A percentile compares a stretch with the other conserved stretches of the same genome.
Evolutionary conservation across 2,888 invertebrate genomes (phyloP).

Genomic region (Perithous albicinctus): DNA sequence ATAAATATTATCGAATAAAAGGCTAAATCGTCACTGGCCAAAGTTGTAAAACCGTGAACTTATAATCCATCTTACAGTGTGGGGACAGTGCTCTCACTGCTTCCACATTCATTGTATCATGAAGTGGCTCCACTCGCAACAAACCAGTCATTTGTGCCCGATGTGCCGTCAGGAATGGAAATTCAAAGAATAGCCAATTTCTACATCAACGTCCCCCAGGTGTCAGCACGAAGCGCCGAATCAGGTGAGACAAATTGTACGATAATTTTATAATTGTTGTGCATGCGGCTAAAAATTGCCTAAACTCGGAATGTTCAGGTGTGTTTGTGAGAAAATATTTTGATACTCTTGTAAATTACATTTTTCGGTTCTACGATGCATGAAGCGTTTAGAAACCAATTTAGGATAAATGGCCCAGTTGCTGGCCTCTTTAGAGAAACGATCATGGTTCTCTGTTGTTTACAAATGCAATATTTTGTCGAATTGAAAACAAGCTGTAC

Average conservation of each 20-base stretch:
- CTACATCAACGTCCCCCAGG: constrained; percentile 75
- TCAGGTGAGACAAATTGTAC: constrained; percentile 72
- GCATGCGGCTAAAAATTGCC: too few species aligned
- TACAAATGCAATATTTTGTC: too few species aligned
- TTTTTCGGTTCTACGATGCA: too few species aligned
- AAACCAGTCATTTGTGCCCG: constrained; percentile 94
- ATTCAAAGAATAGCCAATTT: constrained; percentile 89
- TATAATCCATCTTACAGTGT: constrained; percentile 87
- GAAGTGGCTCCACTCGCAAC: constrained; percentile 99
- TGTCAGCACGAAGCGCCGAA: constrained; percentile 78
- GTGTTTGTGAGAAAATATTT: too few species aligned
- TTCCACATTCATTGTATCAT: constrained; percentile 99
- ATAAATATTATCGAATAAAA: neutral
- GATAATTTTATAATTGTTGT: too few species aligned
- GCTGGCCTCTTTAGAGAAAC: too few species aligned
- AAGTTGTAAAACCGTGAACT: constrained; percentile 7
- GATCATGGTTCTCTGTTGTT: too few species aligned
- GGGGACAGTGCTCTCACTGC: constrained; percentile 99
- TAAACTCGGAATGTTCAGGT: too few species aligned
- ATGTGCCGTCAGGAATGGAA: constrained; percentile 99
- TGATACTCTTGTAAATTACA: too few species aligned
- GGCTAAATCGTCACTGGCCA: neutral
- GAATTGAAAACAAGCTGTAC: too few species aligned
- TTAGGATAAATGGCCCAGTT: too few species aligned
- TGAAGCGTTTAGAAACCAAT: too few species aligned